Percentiles rank a stretch among this genome's conserved stretches.
Conservation (phyloP, 2,797 vertebrate species). For the Pyrocephalus nanus region DNA sequence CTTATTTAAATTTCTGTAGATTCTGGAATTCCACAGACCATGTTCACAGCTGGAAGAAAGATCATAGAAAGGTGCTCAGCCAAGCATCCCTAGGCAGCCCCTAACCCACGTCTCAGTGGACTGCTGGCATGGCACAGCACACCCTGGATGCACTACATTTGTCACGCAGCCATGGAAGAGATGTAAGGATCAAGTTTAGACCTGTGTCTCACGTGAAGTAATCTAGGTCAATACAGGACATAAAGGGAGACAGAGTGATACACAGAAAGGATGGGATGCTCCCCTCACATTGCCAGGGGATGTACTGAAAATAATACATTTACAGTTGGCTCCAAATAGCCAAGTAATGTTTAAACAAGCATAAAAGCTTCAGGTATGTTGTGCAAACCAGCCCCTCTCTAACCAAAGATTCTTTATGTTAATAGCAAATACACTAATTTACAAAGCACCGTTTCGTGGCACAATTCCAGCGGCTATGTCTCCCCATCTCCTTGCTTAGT, state of each 20-base stretch:
- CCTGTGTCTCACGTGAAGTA: neutral
- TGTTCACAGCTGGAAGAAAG: neutral
- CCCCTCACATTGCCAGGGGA: neutral
- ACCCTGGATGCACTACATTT: neutral
- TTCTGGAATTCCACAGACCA: neutral
- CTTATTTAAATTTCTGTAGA: neutral
- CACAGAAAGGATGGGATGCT: neutral
- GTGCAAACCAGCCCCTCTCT: neutral
- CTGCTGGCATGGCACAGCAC: neutral
- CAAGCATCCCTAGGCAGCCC: neutral
- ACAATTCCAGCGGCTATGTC: neutral
- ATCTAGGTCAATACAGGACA: neutral
- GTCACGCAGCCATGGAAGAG: neutral
- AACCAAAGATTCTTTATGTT: neutral
- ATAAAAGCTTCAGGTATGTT: neutral
- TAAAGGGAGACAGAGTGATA: neutral
- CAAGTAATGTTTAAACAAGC: neutral
- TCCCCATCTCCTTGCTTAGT: neutral
- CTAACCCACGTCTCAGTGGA: neutral
- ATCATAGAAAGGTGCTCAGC: neutral
- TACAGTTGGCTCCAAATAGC: neutral
- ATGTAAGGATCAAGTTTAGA: neutral
- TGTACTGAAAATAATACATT: neutral
- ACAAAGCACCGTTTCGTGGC: neutral
- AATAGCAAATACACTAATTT: conserved; percentile 11